phyloP scores from a whole-genome alignment of 1,140 invertebrate genomes.

The Akabosia matsudoensis region DNA sequence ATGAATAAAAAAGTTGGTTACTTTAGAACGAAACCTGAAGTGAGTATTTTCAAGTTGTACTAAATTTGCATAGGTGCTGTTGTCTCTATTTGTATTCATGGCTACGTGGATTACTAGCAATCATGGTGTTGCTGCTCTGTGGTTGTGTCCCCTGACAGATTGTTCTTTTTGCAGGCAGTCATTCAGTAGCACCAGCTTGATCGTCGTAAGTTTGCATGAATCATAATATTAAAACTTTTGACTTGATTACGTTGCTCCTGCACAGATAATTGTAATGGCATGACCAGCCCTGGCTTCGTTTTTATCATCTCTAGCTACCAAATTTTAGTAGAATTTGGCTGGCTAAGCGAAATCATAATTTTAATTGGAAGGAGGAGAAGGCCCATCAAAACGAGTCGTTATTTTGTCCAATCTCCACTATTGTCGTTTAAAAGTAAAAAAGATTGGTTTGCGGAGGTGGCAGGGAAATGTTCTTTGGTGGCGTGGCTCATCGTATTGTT shows the following conservation, averaged over 20 bases:
- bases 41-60: conserved; percentile 28
- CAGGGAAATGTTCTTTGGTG: too few species aligned
- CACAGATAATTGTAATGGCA: neutral
- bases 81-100: neutral
- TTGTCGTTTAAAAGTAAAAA: too few species aligned
- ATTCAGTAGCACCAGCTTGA: neutral
- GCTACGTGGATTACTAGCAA: too few species aligned
- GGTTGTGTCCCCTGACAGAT: too few species aligned
- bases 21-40: conserved; percentile 27
- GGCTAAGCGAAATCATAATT: neutral
- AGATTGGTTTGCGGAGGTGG: too few species aligned
- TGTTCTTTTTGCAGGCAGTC: too few species aligned
- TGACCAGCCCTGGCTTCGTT: neutral
- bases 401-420: too few species aligned
- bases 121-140: too few species aligned
- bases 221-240: too few species aligned
- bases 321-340: too few species aligned
- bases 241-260: neutral
- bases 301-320: neutral
- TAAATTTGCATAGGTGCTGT: neutral
- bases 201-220: neutral
- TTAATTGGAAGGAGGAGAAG: neutral
- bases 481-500: too few species aligned
- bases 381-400: too few species aligned
- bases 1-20: conserved; percentile 41